Base-by-base conservation (phyloP, 2,888 invertebrate genomes). In the Disparrhopalites patrizii region DNA sequence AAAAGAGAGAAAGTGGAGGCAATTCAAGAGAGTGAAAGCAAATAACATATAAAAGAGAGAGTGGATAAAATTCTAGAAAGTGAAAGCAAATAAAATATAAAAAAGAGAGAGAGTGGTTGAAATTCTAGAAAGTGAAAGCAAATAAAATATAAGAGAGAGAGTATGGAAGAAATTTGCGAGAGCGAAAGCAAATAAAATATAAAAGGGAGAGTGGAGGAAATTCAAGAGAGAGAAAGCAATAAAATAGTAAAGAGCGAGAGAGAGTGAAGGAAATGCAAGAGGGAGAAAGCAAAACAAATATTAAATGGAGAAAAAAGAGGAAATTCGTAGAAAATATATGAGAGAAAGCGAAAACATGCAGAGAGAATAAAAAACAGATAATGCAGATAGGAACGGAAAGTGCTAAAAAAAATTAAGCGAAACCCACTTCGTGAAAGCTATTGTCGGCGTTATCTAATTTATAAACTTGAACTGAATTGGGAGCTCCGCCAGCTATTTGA, bases 261-360 rank as follows among this genome's bases (percentile, higher is more conserved):
- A n/a, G n/a, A 43, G n/a, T 43, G 20, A 43, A 7, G 43, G 43
- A 43, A 13, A 43, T 18, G 43, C 43, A 20, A 43, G 18, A 43
- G 43, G n/a, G 43, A 43, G 43, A 43, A 43, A 43, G 43, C n/a
- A 43, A 20, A 43, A 43, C n/a, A n/a, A n/a, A n/a, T n/a, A n/a
- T n/a, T 36, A 36, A 13, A 36, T 8, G 13, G 36, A 36, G 36
- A 36, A 15, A 23, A 55, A 31, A 31, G 7, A 30, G 31, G 18
- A 15, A 31, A 30, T 30, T 15, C 3, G 31, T 5, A 27, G 28
- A 52, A 52, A 52, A 23, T 27, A n/a, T 52, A 54, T 15, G 20
- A 54, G n/a, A n/a, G 8, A 56, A 33, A 30, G 38, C n/a, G n/a
- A 43, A 3, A 7, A 18, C 20, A 18, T 43, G 4, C 10, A 27